A percentile compares a stretch with the other conserved stretches of the same genome.
Evolutionary conservation across 1,140 invertebrate genomes (phyloP).

Genomic region (Panagrolaimus sp.): DNA sequence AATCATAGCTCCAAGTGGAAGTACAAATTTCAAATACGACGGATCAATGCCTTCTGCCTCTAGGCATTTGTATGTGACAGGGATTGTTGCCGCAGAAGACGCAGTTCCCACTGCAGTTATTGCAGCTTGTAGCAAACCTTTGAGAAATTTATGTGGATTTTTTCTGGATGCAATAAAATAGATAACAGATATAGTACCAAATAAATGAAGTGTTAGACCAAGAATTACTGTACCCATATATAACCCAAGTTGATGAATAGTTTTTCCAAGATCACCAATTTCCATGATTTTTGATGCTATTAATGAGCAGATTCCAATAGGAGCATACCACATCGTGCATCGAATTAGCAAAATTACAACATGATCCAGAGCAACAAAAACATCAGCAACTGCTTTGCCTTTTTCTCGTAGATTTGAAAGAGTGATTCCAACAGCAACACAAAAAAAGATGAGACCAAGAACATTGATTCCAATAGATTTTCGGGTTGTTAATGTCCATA

Average conservation of each 20-base stretch:
- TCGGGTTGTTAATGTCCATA: neutral
- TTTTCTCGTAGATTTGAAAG: slow-evolving; percentile 59
- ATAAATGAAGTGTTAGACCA: slow-evolving; percentile 80
- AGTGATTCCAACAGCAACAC: slow-evolving; percentile 62
- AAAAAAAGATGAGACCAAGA: slow-evolving; percentile 62
- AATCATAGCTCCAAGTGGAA: slow-evolving; percentile 61
- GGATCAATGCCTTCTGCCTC: slow-evolving; percentile 80
- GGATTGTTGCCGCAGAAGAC: slow-evolving; percentile 78
- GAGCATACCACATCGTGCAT: slow-evolving; percentile 78
- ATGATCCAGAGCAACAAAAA: slow-evolving; percentile 62
- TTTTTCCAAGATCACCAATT: slow-evolving; percentile 72
- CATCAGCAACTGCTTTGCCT: slow-evolving; percentile 60
- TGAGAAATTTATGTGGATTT: slow-evolving; percentile 64
- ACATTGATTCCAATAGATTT: slow-evolving; percentile 55
- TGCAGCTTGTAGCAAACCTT: slow-evolving; percentile 64
- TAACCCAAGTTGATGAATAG: slow-evolving; percentile 69
- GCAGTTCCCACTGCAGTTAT: slow-evolving; percentile 62
- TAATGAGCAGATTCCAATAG: slow-evolving; percentile 80
- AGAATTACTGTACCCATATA: slow-evolving; percentile 78
- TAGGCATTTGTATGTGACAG: slow-evolving; percentile 83
- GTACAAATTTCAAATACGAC: slow-evolving; percentile 71
- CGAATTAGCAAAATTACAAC: slow-evolving; percentile 67
- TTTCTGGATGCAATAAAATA: slow-evolving; percentile 63
- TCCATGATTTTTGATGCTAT: slow-evolving; percentile 83
- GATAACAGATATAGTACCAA: slow-evolving; percentile 73